phyloP scores from a whole-genome alignment of 2,113 vertebrate genomes.

The Amphiprion percula region DNA sequence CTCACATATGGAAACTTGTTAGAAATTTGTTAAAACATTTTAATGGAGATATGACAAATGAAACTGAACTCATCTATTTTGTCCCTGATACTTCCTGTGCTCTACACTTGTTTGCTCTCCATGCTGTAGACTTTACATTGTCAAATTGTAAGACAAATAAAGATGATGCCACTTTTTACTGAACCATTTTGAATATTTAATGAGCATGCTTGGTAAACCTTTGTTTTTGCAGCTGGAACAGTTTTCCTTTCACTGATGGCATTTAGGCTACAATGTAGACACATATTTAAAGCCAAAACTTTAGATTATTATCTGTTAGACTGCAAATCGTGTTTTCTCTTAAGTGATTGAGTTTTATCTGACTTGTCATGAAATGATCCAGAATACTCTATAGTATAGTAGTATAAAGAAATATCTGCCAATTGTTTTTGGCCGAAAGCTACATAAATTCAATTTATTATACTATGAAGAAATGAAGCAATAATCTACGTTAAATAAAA shows the following conservation, averaged over 20 bases:
- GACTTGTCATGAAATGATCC: too few species aligned
- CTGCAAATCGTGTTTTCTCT: too few species aligned
- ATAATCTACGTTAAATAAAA: too few species aligned
- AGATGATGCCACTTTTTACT: constrained; percentile 85
- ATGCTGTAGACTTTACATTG: constrained; percentile 73
- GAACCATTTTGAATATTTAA: constrained; percentile 26
- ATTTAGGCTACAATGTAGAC: too few species aligned
- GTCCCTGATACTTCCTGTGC: constrained; percentile 55
- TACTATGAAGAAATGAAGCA: neutral
- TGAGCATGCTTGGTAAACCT: neutral
- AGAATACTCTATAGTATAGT: neutral
- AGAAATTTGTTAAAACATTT: constrained; percentile 49
- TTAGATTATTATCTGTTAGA: too few species aligned
- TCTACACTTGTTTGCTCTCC: constrained; percentile 59
- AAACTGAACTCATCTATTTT: constrained; percentile 47
- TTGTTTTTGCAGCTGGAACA: neutral
- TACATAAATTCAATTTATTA: neutral
- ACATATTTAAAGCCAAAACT: too few species aligned
- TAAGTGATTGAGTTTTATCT: too few species aligned
- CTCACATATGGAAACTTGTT: constrained; percentile 44
- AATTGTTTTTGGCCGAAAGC: neutral
- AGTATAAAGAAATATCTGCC: neutral
- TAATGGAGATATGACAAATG: constrained; percentile 49
- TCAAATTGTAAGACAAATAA: constrained; percentile 80
- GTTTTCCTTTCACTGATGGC: neutral